Evolutionary conservation across 2,113 vertebrate genomes (phyloP).

Genomic region (Chaetops frenatus): DNA sequence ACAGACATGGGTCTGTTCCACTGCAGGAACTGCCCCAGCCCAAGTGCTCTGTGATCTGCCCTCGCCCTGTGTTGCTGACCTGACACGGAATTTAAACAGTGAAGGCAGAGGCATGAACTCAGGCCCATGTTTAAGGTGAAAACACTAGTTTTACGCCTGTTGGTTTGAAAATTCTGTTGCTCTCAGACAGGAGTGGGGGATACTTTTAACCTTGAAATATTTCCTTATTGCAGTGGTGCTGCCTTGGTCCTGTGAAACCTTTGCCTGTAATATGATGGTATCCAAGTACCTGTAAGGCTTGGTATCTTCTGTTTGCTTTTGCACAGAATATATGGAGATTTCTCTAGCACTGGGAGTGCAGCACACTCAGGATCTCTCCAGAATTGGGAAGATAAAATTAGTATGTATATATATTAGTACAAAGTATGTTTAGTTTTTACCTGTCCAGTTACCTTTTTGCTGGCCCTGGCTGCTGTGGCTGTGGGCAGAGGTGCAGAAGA

Average conservation of each 20-base stretch:
- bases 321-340: background rate
- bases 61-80: rapidly evolving
- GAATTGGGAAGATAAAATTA: background rate
- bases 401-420: background rate
- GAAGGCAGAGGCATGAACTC: background rate
- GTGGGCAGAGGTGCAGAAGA: background rate
- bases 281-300: background rate
- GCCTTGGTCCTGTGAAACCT: background rate
- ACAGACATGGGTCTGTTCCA: rapidly evolving
- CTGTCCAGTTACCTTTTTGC: background rate
- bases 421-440: background rate
- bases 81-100: background rate
- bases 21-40: background rate
- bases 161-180: background rate
- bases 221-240: background rate
- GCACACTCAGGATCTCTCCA: rapidly evolving
- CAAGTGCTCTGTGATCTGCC: rapidly evolving
- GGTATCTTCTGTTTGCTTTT: background rate
- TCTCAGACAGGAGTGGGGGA: rapidly evolving
- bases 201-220: background rate
- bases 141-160: background rate
- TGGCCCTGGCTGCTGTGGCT: background rate
- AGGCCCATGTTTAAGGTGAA: background rate
- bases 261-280: rapidly evolving
- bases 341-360: background rate